Evolutionary conservation across 2,113 vertebrate genomes (phyloP), one percentile per base, ranked within the genome.

Genomic region (Bujurquina vittata): DNA sequence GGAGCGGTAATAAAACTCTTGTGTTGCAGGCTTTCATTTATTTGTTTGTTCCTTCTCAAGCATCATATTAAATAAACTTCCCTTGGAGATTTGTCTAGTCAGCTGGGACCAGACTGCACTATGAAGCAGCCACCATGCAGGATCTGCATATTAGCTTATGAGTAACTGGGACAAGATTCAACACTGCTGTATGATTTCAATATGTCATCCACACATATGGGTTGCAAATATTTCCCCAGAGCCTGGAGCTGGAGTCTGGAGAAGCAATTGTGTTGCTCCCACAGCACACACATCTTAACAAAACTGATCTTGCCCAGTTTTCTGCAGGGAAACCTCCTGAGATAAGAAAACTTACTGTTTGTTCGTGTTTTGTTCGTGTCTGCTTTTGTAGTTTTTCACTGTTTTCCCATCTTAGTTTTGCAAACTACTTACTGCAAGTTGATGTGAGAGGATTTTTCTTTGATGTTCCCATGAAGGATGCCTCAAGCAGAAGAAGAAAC

Each of bases 41-140:
- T 90, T 84, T 89, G 83, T 90, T 91, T 87, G 72, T 85, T 83
- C 83, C 85, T 55, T 65, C 83, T 83, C 84, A 65, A 81, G 58
- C 65, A 61, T 91, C 63, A 83, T 87, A 90, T 91, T 89, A 84
- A 91, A 91, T 92, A 91, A 92, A 84, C 67, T 37, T 78, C 77
- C 91, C 89, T 54, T 33, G 26, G 90, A 91, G 89, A 90, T 84
- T 88, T 72, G 75, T 55, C 58, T 60, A 23, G 73, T 90, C 83
- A 79, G 82, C 78, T 61, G 88, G 83, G 89, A 84, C 73, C 69
- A 22, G 61, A 61, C 69, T 78, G 63, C 69, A 59, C 85, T 87
- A 9, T 1, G 62, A 88, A 81, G 72, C 76, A 63, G 76, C 40
- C 61, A 12, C 73, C 35, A 52, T 75, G 61, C 29, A 37, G 75